Evolutionary conservation across 2,888 invertebrate species (phyloP), one percentile per base, ranked within the genome.

Genomic region (Phaonia tiefii): DNA sequence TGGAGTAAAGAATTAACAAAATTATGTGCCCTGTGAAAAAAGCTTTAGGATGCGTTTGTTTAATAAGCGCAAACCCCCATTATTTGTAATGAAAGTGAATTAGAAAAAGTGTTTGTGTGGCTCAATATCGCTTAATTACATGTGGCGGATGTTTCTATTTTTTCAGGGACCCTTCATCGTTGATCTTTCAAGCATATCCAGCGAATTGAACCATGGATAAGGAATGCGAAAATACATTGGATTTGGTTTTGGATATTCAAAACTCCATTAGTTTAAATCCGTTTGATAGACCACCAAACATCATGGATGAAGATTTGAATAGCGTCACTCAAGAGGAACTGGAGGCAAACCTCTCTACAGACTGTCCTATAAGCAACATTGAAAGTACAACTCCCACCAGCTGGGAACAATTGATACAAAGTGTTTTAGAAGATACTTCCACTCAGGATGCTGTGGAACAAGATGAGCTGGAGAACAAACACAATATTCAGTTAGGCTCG

Each of bases 311-410:
- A 17, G 81, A 81, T 22, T 49, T 81, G 49, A 81, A 81, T 69
- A 78, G 78, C 44, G 81, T 81, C 25, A 81, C 81, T 5, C 81
- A 81, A 69, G 81, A 81, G 37, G 81, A 81, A 31, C 31, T 81
- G 25, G 81, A 78, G 46, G 81, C 81, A 13, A 81, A 81, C 51
- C 42, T 81, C 17, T 81, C 81, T 10, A 73, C 78, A 44, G 81
- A 81, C 39, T 81, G 75, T 37, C 78, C 81, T 0, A 15, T 22
- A 13, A 63, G 42, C 51, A 56, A 56, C 63, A 37, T 37, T 39
- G 7, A 71, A 60, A 2, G 54, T 22, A 17, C 75, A 72, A 49
- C 31, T 51, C 71, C 10, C 67, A 81, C 37, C 51, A 81, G 56
- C 71, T 78, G 71, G 78, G 81, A 81, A 20, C 39, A 78, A 31